Percentiles rank a stretch among this genome's conserved stretches.
These are phyloP conservation scores for Penaeus indicus DNA, from an alignment of 1,140 invertebrate species.

Conservation along the genomic window DNA sequence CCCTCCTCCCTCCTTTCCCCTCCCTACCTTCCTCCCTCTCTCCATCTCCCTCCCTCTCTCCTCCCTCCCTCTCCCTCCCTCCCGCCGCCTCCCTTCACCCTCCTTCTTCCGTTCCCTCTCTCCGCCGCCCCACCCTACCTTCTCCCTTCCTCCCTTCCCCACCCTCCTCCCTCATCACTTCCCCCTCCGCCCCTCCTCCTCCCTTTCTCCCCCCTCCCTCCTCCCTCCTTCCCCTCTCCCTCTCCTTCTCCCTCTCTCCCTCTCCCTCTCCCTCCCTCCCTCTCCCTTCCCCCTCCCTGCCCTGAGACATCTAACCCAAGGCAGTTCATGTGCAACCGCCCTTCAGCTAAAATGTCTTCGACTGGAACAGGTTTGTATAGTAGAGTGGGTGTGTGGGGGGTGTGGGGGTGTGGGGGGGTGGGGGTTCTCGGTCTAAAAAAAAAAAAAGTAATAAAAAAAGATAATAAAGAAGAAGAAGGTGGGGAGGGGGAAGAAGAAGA, in stretches of 20 bases:
- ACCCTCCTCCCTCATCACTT: not conserved
- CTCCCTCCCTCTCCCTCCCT: constrained; percentile 7
- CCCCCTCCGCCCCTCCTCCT: not conserved
- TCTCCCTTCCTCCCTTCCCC: not conserved
- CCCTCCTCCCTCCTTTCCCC: constrained; percentile 7
- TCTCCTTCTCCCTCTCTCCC: constrained; percentile 8
- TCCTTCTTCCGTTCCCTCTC: constrained; percentile 1
- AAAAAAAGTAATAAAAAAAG: no score
- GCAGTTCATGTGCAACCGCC: no score
- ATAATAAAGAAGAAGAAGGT: no score
- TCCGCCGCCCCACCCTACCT: not conserved
- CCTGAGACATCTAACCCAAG: no score
- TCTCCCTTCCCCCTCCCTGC: constrained; percentile 8
- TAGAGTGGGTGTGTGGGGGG: no score
- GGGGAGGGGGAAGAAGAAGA: no score
- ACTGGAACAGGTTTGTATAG: no score
- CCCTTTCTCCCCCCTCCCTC: constrained; percentile 8
- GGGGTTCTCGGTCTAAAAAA: no score
- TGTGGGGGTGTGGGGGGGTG: no score
- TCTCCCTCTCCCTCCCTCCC: constrained; percentile 8
- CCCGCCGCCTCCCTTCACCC: not conserved
- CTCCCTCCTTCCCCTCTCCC: no score
- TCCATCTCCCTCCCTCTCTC: constrained; percentile 1
- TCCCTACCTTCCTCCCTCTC: not conserved
- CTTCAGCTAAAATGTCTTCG: no score